Percentiles rank a stretch among this genome's conserved stretches.
phyloP scores from a whole-genome alignment of 2,113 vertebrate genomes.

The Turdus rufiventris region DNA sequence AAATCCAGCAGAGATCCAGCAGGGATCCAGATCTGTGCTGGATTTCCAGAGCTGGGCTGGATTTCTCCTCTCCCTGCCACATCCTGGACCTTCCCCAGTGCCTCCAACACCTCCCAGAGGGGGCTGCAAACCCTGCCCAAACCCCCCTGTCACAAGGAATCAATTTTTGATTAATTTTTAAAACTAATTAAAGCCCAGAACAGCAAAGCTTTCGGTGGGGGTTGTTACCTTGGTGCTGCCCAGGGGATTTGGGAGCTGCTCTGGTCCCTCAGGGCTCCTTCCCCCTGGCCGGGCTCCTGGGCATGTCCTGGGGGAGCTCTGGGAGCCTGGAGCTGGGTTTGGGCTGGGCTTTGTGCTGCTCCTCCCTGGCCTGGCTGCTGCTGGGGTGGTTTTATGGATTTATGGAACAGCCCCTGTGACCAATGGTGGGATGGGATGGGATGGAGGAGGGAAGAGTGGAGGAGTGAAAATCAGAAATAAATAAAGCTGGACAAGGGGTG shows the following conservation, averaged over 20 bases:
- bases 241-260: background rate
- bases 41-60: background rate
- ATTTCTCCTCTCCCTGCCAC: background rate
- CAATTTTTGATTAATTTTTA: background rate
- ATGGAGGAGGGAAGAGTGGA: background rate
- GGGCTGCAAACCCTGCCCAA: background rate
- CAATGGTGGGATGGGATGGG: conserved; percentile 29
- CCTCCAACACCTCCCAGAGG: fast-evolving
- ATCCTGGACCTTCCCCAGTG: background rate
- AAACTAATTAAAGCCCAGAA: fast-evolving
- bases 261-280: background rate
- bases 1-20: too few species aligned
- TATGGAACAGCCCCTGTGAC: conserved; percentile 8
- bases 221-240: background rate
- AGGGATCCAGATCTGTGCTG: too few species aligned
- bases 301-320: background rate
- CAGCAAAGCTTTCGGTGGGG: background rate
- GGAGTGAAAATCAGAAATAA: conserved; percentile 11
- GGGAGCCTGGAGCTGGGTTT: background rate
- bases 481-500: background rate
- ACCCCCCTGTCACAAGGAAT: background rate
- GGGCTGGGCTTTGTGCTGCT: background rate
- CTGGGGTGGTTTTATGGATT: background rate
- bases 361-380: too few species aligned
- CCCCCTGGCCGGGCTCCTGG: background rate